Evolutionary conservation across 2,113 vertebrate species (phyloP).

Genomic region (Galbula dea): DNA sequence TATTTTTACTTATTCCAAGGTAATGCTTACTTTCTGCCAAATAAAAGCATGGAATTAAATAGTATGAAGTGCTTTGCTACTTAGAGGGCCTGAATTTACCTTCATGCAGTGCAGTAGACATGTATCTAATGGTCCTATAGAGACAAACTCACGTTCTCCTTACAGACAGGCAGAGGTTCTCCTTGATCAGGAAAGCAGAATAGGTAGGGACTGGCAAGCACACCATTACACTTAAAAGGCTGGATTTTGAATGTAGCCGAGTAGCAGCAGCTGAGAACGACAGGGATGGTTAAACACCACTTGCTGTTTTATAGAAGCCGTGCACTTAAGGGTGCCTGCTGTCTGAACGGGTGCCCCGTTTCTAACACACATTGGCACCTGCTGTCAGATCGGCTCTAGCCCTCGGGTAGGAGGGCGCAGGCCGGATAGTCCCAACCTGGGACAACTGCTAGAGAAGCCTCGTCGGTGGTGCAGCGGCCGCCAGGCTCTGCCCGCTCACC

Average conservation of each 20-base stretch:
- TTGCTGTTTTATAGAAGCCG: accelerated
- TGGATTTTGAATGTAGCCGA: accelerated
- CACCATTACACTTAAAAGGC: accelerated
- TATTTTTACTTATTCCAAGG: not conserved
- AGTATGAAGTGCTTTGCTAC: not conserved
- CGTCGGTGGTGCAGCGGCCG: accelerated
- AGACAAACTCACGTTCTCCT: not conserved
- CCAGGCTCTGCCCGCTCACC: too few relatives aligned
- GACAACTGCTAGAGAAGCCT: not conserved
- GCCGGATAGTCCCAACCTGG: accelerated
- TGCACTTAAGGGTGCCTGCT: accelerated
- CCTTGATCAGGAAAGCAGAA: not conserved
- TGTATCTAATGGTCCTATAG: accelerated
- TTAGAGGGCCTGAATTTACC: not conserved
- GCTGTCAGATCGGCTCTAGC: not conserved
- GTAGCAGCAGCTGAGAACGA: accelerated
- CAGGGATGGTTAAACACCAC: accelerated
- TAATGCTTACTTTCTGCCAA: not conserved
- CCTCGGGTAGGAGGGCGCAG: too few relatives aligned
- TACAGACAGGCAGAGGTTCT: not conserved
- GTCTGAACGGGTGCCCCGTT: accelerated
- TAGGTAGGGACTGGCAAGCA: accelerated
- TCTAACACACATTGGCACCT: not conserved
- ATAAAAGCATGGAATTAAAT: not conserved
- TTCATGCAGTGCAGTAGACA: not conserved